Conservation (phyloP, 92 coral and sea anemone genomes). For the Chrysogorgia sp. region DNA sequence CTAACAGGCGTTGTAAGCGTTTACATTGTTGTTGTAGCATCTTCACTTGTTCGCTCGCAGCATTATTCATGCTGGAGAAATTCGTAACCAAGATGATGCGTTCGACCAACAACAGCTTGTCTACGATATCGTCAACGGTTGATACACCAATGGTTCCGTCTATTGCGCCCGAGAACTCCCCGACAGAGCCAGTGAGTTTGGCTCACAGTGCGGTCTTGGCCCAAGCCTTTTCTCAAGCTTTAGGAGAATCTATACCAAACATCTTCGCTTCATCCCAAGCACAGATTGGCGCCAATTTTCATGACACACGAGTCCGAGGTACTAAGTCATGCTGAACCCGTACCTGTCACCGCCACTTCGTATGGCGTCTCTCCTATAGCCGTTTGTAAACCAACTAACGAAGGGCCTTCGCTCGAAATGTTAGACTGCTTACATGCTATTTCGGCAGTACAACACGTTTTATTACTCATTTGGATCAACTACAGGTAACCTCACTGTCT, state of each 20-base stretch:
- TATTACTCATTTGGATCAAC: too few relatives aligned
- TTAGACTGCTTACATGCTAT: too few relatives aligned
- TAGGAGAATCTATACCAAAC: slow-evolving; percentile 8
- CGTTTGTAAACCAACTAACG: neutral
- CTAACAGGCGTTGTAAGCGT: too few relatives aligned
- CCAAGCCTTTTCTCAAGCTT: neutral
- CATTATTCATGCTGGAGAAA: too few relatives aligned
- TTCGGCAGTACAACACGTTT: too few relatives aligned
- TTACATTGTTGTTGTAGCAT: too few relatives aligned
- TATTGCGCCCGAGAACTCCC: neutral
- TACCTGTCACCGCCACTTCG: neutral
- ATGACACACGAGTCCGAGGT: too few relatives aligned
- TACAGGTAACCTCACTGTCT: slow-evolving; percentile 30
- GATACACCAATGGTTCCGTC: neutral
- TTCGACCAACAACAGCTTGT: slow-evolving; percentile 24
- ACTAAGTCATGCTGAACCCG: neutral
- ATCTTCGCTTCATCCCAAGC: slow-evolving; percentile 1
- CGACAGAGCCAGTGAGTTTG: neutral
- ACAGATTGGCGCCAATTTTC: slow-evolving; percentile 7
- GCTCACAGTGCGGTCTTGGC: neutral
- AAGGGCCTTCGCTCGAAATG: too few relatives aligned
- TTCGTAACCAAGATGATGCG: too few relatives aligned
- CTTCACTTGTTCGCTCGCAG: too few relatives aligned
- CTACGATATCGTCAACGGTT: neutral
- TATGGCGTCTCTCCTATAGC: neutral